These are phyloP conservation scores for Umimayanthus kanabou DNA, from an alignment of 92 coral and sea anemone genomes.

Conservation along the genomic window DNA sequence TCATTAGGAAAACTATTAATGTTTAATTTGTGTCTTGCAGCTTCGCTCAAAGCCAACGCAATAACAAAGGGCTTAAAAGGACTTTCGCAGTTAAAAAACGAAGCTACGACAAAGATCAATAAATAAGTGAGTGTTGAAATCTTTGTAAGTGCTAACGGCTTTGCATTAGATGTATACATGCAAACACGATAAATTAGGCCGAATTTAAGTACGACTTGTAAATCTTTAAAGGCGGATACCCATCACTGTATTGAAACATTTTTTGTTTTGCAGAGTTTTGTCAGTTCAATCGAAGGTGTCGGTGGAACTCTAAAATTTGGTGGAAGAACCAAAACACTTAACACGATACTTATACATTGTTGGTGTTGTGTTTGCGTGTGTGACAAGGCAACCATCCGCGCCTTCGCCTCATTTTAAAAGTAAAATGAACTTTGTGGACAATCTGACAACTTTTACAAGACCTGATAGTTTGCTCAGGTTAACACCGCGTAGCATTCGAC, in stretches of 20 bases:
- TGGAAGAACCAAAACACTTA: neutral
- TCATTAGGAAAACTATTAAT: constrained; percentile 1
- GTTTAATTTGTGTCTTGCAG: constrained; percentile 1
- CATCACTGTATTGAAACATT: neutral
- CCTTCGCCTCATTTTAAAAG: too few species aligned
- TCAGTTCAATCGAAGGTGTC: neutral
- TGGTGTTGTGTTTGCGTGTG: neutral
- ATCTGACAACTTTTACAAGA: neutral
- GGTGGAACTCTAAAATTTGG: too few species aligned
- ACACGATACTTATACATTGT: neutral
- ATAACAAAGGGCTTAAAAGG: constrained; percentile 1
- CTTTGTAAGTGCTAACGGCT: neutral
- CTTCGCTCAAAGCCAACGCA: constrained; percentile 9
- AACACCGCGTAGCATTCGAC: neutral
- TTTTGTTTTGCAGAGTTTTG: neutral
- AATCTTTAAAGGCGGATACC: neutral
- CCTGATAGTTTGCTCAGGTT: neutral
- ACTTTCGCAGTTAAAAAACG: neutral
- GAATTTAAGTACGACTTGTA: neutral
- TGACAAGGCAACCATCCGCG: neutral
- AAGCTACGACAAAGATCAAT: neutral
- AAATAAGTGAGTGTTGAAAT: neutral
- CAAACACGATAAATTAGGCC: neutral
- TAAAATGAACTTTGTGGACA: constrained; percentile 5
- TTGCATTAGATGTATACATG: neutral